Evolutionary conservation across 1,140 invertebrate species (phyloP).

Genomic region (Trichogramma pretiosum): DNA sequence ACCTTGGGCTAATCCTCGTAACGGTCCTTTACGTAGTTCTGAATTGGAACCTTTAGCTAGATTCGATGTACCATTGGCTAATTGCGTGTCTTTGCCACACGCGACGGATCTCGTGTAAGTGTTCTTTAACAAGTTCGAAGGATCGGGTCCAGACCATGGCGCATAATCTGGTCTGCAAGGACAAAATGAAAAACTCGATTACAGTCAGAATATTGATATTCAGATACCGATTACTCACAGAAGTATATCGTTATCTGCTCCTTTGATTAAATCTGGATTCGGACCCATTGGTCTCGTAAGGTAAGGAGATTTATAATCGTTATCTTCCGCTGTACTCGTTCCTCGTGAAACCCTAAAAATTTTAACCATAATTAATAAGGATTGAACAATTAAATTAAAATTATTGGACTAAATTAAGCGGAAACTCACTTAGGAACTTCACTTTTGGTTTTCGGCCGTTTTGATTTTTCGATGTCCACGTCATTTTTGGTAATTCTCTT

Average conservation of each 20-base stretch:
- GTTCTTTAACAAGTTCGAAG: conserved; percentile 40
- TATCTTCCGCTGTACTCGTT: conserved; percentile 42
- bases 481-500: conserved; percentile 41
- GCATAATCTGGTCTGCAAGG: conserved; percentile 57
- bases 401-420: too few species aligned
- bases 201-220: background rate
- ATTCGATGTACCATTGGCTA: conserved; percentile 42
- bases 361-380: background rate
- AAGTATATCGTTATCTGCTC: conserved; percentile 57
- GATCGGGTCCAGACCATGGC: conserved; percentile 61
- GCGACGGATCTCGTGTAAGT: conserved; percentile 37
- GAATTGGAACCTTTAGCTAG: conserved; percentile 52
- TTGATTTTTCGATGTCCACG: conserved; percentile 38
- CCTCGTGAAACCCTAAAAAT: conserved; percentile 39
- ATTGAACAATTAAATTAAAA: background rate
- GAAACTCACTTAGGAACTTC: conserved; percentile 46
- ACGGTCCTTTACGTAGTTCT: conserved; percentile 54
- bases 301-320: conserved; percentile 47
- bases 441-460: conserved; percentile 44
- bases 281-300: conserved; percentile 50
- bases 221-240: conserved; percentile 48
- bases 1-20: conserved; percentile 55
- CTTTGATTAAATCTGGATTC: conserved; percentile 52
- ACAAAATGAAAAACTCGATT: conserved; percentile 17
- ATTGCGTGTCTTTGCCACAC: conserved; percentile 46